Evolutionary conservation across 1,140 invertebrate genomes (phyloP).

Genomic region (Panulirus ornatus): DNA sequence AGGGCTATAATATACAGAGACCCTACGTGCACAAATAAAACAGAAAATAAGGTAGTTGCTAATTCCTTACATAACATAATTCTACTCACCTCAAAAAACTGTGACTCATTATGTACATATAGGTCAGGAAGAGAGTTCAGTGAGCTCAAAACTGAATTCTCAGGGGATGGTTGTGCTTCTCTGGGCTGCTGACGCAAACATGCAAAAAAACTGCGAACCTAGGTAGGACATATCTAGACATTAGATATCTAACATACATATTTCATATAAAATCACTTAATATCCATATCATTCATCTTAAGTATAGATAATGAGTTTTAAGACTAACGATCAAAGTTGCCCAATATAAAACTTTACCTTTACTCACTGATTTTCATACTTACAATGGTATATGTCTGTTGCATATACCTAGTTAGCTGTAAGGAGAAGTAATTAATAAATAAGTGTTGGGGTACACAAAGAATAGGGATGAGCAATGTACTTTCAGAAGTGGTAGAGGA

Average conservation of each 20-base stretch:
- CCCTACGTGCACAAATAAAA: too few species aligned
- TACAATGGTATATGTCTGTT: too few species aligned
- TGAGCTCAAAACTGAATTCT: constrained; percentile 11
- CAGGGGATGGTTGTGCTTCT: constrained; percentile 42
- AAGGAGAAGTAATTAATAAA: too few species aligned
- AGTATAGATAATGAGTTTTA: too few species aligned
- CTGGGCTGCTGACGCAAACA: constrained; percentile 72
- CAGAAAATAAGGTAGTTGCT: background rate
- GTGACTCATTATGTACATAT: constrained; percentile 74
- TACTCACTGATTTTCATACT: too few species aligned
- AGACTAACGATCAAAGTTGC: too few species aligned
- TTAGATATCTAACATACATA: background rate
- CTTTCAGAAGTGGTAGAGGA: too few species aligned
- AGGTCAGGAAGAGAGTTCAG: constrained; percentile 71
- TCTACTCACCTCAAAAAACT: constrained; percentile 75
- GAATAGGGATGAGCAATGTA: too few species aligned
- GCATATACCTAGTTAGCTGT: too few species aligned
- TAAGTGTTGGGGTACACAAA: too few species aligned
- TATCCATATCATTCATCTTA: too few species aligned
- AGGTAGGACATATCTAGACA: background rate
- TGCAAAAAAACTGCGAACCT: constrained; percentile 72
- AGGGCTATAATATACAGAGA: background rate
- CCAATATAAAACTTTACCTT: too few species aligned
- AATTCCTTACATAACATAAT: background rate
- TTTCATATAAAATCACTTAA: background rate